Evolutionary conservation across 1,140 invertebrate species (phyloP).

Genomic region (Holcopasites calliopsidis): DNA sequence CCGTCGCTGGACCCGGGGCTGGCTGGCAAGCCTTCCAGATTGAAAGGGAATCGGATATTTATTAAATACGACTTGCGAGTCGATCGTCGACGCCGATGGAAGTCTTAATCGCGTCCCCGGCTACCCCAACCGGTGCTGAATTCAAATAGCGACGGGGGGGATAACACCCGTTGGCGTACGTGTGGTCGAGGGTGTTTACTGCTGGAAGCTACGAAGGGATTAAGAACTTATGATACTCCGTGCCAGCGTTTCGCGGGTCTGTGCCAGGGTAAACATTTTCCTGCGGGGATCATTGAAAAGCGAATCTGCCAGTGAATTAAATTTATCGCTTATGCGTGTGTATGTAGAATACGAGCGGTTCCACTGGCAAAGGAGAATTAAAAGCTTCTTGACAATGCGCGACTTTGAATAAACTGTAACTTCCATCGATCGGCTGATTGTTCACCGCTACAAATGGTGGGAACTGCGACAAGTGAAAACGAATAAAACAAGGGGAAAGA

Average conservation of each 20-base stretch:
- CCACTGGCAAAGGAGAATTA: too few relatives aligned
- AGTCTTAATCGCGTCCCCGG: conserved; percentile 51
- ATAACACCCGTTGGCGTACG: conserved; percentile 24
- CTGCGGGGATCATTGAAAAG: conserved; percentile 17
- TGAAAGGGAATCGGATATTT: conserved; percentile 61
- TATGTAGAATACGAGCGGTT: too few relatives aligned
- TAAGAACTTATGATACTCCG: conserved; percentile 37
- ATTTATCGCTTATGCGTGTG: too few relatives aligned
- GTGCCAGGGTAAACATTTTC: conserved; percentile 15
- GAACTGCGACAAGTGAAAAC: neutral
- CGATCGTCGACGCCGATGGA: conserved; percentile 9
- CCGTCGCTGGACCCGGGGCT: neutral
- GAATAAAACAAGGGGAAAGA: neutral
- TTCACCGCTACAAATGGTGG: too few relatives aligned
- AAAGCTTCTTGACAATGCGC: too few relatives aligned
- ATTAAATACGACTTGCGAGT: conserved; percentile 50
- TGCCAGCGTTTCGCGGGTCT: neutral
- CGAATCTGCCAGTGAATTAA: conserved; percentile 16
- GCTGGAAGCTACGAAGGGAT: conserved; percentile 29
- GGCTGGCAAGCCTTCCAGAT: conserved; percentile 30
- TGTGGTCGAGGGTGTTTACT: conserved; percentile 11
- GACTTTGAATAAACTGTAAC: neutral
- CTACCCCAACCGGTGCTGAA: conserved; percentile 4
- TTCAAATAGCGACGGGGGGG: conserved; percentile 1
- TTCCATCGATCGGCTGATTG: neutral